Evolutionary conservation across 2,888 invertebrate genomes (phyloP), one percentile per base, ranked within the genome.

Genomic region (Arrhopalites spinosus): DNA sequence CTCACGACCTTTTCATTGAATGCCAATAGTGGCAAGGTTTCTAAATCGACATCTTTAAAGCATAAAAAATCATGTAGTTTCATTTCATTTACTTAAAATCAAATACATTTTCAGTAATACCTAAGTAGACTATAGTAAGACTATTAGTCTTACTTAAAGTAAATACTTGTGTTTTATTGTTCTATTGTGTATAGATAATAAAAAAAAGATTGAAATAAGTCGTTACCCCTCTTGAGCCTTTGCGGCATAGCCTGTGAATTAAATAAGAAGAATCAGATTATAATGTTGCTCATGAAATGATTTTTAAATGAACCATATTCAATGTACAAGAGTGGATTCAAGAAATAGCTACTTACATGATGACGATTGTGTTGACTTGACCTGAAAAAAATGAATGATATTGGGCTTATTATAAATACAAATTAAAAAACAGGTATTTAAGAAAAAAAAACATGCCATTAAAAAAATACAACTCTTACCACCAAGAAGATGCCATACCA

Each of bases 231-330:
- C 20, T 50, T 50, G 2, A n/a, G 15, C 17, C 50, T 5, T 20
- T 83, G 81, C n/a, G 81, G 81, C 83, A 83, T 83, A 8, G 83
- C n/a, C n/a, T n/a, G n/a, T n/a, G n/a, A n/a, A n/a, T 36, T 36
- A 36, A 36, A 7, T 36, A 36, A 7, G 36, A 36, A 36, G 11
- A 36, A 36, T 36, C 5, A 36, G 36, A n/a, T n/a, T n/a, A n/a
- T n/a, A n/a, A n/a, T n/a, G n/a, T n/a, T n/a, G n/a, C n/a, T n/a
- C n/a, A n/a, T n/a, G n/a, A n/a, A n/a, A n/a, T n/a, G n/a, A n/a
- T n/a, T n/a, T n/a, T n/a, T n/a, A n/a, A n/a, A n/a, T n/a, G n/a
- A n/a, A n/a, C n/a, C n/a, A n/a, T n/a, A n/a, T n/a, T n/a, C n/a
- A n/a, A n/a, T n/a, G n/a, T n/a, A n/a, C n/a, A n/a, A n/a, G n/a